These are phyloP conservation scores for Psittacara wagleri DNA, from an alignment of 2,113 vertebrate genomes.

Conservation along the genomic window DNA sequence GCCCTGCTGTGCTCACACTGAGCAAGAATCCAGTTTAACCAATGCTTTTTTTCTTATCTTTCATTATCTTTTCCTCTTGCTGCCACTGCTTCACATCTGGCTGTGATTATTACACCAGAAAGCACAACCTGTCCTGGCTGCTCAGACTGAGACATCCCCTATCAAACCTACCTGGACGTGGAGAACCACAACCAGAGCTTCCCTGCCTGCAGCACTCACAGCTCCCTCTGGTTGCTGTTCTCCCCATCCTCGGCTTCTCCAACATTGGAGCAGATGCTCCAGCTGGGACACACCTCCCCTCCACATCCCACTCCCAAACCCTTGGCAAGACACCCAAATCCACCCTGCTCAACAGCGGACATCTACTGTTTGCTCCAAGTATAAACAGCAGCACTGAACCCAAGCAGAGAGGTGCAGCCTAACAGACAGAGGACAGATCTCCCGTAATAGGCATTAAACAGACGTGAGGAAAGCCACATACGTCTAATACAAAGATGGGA, in stretches of 20 bases:
- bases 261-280: not conserved
- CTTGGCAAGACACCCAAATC: accelerated
- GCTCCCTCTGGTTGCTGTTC: not conserved
- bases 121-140: not conserved
- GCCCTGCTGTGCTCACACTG: not conserved
- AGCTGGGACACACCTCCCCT: not conserved
- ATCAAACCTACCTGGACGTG: not conserved
- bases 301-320: accelerated
- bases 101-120: not conserved
- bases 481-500: not conserved
- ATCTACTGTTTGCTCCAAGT: accelerated
- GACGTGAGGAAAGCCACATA: not conserved
- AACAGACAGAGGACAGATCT: not conserved
- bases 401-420: not conserved
- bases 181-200: not conserved
- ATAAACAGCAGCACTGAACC: not conserved
- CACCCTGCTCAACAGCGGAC: not conserved
- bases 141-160: not conserved
- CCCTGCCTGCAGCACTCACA: not conserved
- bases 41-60: accelerated
- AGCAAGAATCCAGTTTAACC: not conserved
- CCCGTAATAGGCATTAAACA: not conserved
- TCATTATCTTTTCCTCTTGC: not conserved
- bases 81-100: not conserved
- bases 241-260: not conserved